Evolutionary conservation across 1,140 invertebrate genomes (phyloP), one percentile per base, ranked within the genome.

Genomic region (Sinella curviseta): DNA sequence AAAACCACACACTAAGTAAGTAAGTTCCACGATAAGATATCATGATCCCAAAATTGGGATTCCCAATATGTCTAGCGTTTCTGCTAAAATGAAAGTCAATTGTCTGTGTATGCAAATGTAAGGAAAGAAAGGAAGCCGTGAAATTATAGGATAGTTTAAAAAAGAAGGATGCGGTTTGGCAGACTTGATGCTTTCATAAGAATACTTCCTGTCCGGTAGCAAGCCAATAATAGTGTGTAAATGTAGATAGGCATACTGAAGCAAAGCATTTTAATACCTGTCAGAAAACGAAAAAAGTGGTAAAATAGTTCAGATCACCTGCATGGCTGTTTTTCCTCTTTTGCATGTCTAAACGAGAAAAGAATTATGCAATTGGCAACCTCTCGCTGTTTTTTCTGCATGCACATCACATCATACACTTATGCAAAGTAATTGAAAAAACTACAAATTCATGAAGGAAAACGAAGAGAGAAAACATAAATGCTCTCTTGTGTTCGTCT

Each of bases 251-350:
- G 4, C 57, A 26, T 26, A 60, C 24, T n/a, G 4, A 4, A 60
- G 24, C 57, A 24, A 33, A 17, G 65, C 31, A 12, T 30, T 70
- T 30, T 70, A 70, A 70, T 70, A 70, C 65, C 65, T 70, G 31
- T 33, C 65, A 70, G 8, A 65, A 33, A 31, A 70, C 30, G 28
- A 70, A 70, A 70, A 33, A 70, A 70, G 65, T 60, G 65, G 31
- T 70, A 70, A 70, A 65, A 70, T 70, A 70, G 65, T 70, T 33
- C 30, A 70, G 65, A 70, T 70, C 65, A 70, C 65, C 65, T 70
- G 65, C 65, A 8, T 26, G 20, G 39, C 39, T 48, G 31, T 33
- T 70, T 30, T 70, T 70, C 3, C 65, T 31, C 28, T 33, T 70
- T 70, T 70, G 65, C 65, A 70, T 70, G 65, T 65, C 57, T 26